These are phyloP conservation scores for Drosophila stalkeri DNA, from an alignment of 2,888 invertebrate species.

Conservation along the genomic window DNA sequence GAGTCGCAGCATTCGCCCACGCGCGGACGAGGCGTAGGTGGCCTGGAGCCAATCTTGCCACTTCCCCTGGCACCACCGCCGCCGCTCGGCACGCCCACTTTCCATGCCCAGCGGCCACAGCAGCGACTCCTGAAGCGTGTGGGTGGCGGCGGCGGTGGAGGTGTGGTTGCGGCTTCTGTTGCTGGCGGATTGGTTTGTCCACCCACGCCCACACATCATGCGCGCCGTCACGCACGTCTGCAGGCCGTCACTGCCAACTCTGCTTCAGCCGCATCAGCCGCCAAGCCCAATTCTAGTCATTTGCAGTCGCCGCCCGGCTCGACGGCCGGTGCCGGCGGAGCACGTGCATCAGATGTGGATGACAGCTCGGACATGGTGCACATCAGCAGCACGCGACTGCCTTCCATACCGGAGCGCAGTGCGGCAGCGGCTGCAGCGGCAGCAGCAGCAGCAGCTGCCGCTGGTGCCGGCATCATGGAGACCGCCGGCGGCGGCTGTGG, in stretches of 20 bases:
- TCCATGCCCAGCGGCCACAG: constrained; percentile 86
- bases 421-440: constrained; percentile 74
- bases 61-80: constrained; percentile 70
- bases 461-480: constrained; percentile 69
- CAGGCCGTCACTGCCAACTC: constrained; percentile 85
- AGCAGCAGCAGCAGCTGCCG: constrained; percentile 52
- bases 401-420: constrained; percentile 92
- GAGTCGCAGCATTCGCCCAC: constrained; percentile 69
- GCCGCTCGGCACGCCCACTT: constrained; percentile 80
- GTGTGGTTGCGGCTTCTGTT: constrained; percentile 20
- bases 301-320: constrained; percentile 58
- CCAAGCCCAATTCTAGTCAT: constrained; percentile 67
- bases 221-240: constrained; percentile 87
- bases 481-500: constrained; percentile 85
- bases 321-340: constrained; percentile 3
- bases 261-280: constrained; percentile 51
- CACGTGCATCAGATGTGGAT: constrained; percentile 41
- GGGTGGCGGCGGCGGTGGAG: constrained; percentile 71
- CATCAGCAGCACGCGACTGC: constrained; percentile 90
- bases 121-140: constrained; percentile 88
- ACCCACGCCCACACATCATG: constrained; percentile 95
- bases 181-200: constrained; percentile 89
- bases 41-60: constrained; percentile 25
- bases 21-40: constrained; percentile 74
- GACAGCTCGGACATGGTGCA: constrained; percentile 87